Conservation (phyloP, 1,140 invertebrate genomes). For the Drosophila setifemur region DNA sequence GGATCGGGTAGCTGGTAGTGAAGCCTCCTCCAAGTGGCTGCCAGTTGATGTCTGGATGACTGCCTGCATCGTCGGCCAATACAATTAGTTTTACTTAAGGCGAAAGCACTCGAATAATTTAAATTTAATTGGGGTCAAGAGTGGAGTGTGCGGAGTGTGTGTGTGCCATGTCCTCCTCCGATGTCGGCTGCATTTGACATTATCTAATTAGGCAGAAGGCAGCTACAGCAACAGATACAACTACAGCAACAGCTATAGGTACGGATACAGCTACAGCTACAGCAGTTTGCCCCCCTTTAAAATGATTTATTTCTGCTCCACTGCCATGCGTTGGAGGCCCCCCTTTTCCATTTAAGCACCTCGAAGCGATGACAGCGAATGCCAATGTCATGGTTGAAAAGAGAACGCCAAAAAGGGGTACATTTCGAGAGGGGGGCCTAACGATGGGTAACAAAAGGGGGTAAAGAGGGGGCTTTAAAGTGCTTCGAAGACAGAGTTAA, state of each 20-base stretch:
- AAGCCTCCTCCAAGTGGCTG: too few species aligned
- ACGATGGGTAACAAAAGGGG: background rate
- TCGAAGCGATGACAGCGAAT: constrained; percentile 47
- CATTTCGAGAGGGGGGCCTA: too few species aligned
- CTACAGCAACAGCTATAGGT: constrained; percentile 5
- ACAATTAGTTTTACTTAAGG: constrained; percentile 74
- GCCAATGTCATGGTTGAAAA: constrained; percentile 57
- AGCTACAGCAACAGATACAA: background rate
- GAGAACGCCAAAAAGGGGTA: background rate
- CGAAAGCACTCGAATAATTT: constrained; percentile 75
- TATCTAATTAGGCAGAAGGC: constrained; percentile 70
- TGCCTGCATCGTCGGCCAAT: constrained; percentile 53
- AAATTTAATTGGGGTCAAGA: constrained; percentile 78
- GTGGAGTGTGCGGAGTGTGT: constrained; percentile 13
- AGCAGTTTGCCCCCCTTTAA: constrained; percentile 42
- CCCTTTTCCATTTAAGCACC: background rate
- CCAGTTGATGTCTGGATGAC: too few species aligned
- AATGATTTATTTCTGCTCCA: constrained; percentile 60
- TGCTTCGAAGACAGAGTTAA: background rate
- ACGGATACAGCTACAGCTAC: background rate
- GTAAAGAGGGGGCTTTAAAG: background rate
- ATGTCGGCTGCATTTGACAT: constrained; percentile 62
- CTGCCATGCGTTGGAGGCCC: background rate
- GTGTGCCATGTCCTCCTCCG: constrained; percentile 4
- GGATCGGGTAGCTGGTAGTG: too few species aligned